phyloP scores from a whole-genome alignment of 2,113 vertebrate species.

The Campylorhamphus procurvoides region DNA sequence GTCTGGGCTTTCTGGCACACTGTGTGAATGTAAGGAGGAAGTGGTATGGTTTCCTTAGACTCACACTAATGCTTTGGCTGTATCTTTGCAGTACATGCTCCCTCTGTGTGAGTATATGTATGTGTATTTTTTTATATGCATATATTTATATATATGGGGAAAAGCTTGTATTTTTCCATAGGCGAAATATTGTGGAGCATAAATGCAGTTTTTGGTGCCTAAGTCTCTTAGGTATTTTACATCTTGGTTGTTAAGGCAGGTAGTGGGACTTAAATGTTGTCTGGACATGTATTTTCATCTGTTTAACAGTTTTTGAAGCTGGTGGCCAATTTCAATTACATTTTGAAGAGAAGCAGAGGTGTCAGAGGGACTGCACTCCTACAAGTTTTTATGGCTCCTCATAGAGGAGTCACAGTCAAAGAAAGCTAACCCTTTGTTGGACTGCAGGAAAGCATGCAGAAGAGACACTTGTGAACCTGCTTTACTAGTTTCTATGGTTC shows the following conservation, averaged over 20 bases:
- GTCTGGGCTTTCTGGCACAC: background rate
- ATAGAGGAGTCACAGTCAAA: background rate
- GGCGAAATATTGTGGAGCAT: background rate
- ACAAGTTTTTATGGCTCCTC: background rate
- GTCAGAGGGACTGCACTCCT: background rate
- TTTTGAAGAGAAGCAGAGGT: background rate
- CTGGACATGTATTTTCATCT: background rate
- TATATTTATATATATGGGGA: rapidly evolving
- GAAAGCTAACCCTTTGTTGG: background rate
- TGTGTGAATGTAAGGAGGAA: background rate
- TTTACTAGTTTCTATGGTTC: background rate
- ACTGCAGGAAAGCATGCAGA: background rate
- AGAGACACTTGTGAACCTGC: background rate
- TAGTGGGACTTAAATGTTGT: background rate
- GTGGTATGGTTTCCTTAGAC: background rate
- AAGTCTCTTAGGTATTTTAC: background rate
- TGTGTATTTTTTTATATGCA: rapidly evolving
- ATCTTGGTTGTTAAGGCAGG: background rate
- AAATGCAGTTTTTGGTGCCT: background rate
- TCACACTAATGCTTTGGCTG: background rate
- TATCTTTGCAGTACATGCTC: background rate
- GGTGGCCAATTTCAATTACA: background rate
- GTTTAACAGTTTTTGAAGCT: background rate
- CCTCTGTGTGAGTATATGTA: background rate
- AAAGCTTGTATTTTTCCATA: background rate